Evolutionary conservation across 2,888 invertebrate species (phyloP), one percentile per base, ranked within the genome.

Genomic region (Helicoverpa assulta): DNA sequence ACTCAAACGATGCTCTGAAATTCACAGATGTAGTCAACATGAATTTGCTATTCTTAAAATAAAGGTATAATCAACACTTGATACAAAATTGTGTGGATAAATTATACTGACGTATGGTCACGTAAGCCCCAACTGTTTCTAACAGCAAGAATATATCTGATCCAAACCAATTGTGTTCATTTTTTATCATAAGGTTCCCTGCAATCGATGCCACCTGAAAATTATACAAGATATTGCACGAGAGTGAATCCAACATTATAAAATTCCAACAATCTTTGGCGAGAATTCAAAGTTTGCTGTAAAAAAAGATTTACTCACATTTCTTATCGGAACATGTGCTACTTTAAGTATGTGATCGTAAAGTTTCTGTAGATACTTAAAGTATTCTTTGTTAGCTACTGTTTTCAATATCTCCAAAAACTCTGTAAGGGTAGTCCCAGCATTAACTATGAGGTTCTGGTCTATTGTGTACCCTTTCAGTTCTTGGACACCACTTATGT

Each of bases 131-230:
- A 47, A 91, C 88, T 40, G 91, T 91, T 74, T 86, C 93, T 19
- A 96, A 87, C 0, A 94, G 86, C 0, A 97, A 89, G 81, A 96
- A 97, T 5, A 98, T 85, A 86, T 98, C 98, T 0, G 98, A 98
- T 3, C 96, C 96, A 86, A 98, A 98, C 70, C 97, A 97, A 1
- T 90, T 94, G 80, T 97, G 96, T 4, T 91, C 85, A 82, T 97
- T 96, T 87, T 98, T 98, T 61, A 97, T 95, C 91, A 97, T 96
- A 64, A 98, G 87, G 86, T 97, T 98, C 0, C 98, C 98, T 56
- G 96, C 97, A 74, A 98, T 89, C 0, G 97, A 96, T 33, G 96
- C 97, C 67, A 96, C 16, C 78, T 78, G 65, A 18, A 63, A 70
- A 55, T 5, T 26, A 1, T 12, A n/a, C 6, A 47, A 47, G 12